Evolutionary conservation across 2,797 vertebrate species (phyloP).

Genomic region (Chloroceryle inda): DNA sequence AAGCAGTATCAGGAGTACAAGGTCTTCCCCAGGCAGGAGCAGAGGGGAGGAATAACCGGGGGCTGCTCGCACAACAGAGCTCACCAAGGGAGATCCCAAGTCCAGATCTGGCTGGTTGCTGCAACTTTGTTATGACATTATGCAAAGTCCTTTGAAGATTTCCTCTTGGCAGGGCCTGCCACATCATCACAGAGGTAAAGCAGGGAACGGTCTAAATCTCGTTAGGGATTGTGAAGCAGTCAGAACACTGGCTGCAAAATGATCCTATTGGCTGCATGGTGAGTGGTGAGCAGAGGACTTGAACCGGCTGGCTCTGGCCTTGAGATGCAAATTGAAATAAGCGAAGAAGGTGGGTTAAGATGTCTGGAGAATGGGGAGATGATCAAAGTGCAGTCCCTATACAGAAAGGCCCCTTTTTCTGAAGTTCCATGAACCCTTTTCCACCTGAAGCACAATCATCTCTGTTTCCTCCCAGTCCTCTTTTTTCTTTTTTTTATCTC

Average conservation of each 20-base stretch:
- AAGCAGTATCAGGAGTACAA: not conserved
- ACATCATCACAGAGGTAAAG: not conserved
- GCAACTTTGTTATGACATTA: not conserved
- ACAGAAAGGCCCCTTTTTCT: not conserved
- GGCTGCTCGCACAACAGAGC: rapidly evolving
- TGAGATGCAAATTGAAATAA: not conserved
- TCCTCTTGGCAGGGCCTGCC: conserved; percentile 11
- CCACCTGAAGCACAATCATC: not conserved
- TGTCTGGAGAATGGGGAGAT: not conserved
- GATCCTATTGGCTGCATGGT: not conserved
- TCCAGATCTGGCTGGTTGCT: not conserved
- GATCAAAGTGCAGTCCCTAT: not conserved
- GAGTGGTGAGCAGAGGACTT: not conserved
- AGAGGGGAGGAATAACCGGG: not conserved
- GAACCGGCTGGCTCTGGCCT: not conserved
- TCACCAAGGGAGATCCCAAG: not conserved
- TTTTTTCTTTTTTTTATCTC: not conserved
- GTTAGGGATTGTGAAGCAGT: not conserved
- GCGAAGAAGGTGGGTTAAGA: not conserved
- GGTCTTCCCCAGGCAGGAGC: not conserved
- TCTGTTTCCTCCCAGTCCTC: not conserved
- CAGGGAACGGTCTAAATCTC: not conserved
- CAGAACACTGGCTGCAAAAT: not conserved
- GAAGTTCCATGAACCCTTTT: not conserved
- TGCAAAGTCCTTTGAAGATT: conserved; percentile 28